Evolutionary conservation across 2,888 invertebrate species (phyloP).

Genomic region (Lamellibrachia satsuma): DNA sequence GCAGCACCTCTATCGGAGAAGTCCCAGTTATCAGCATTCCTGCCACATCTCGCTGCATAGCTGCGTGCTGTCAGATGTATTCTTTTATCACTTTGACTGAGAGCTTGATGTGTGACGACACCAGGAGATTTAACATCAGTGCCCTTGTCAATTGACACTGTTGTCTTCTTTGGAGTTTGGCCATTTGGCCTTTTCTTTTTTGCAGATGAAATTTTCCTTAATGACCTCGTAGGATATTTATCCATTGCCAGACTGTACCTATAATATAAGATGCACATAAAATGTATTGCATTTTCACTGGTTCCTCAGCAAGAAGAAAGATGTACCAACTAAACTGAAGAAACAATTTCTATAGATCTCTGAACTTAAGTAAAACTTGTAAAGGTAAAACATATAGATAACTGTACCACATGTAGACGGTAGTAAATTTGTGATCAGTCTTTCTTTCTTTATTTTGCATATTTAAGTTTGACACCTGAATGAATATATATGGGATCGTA

Average conservation of each 20-base stretch:
- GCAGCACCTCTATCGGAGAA: too few species aligned
- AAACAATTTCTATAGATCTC: too few species aligned
- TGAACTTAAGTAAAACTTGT: too few species aligned
- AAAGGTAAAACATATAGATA: too few species aligned
- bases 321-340: too few species aligned
- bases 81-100: background rate
- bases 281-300: background rate
- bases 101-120: background rate
- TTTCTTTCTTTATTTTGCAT: too few species aligned
- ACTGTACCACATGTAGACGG: too few species aligned
- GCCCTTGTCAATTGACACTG: background rate
- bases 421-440: too few species aligned
- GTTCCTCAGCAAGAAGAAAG: too few species aligned
- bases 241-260: background rate
- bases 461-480: too few species aligned
- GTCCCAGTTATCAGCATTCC: background rate
- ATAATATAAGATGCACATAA: background rate
- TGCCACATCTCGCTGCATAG: background rate
- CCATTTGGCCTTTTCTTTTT: background rate
- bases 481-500: too few species aligned
- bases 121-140: background rate
- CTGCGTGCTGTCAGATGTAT: background rate
- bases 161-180: background rate
- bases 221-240: background rate
- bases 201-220: background rate